These are phyloP conservation scores for Drosophila nigrodunni DNA, from an alignment of 1,140 invertebrate genomes.

Conservation along the genomic window DNA sequence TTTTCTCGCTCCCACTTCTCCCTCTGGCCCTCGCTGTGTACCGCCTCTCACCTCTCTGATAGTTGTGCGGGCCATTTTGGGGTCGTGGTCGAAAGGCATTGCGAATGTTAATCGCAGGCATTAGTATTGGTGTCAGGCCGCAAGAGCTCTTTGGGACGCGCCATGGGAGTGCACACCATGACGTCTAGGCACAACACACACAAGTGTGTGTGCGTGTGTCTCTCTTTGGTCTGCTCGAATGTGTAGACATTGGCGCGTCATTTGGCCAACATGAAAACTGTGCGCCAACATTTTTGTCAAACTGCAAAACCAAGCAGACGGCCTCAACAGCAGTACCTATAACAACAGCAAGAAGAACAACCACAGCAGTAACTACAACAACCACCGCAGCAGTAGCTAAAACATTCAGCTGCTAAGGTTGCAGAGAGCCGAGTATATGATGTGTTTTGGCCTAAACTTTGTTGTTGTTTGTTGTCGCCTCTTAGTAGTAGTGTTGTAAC, in stretches of 20 bases:
- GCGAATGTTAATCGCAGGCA: slow-evolving; percentile 78
- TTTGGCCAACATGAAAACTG: slow-evolving; percentile 63
- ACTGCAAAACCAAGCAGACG: slow-evolving; percentile 49
- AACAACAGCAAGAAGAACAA: slow-evolving; percentile 10
- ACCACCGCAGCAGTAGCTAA: slow-evolving; percentile 9
- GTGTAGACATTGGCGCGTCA: slow-evolving; percentile 63
- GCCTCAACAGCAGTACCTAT: slow-evolving; percentile 23
- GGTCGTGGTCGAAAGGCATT: slow-evolving; percentile 46
- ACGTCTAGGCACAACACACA: slow-evolving; percentile 8
- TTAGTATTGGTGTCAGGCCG: slow-evolving; percentile 81
- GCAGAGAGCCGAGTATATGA: slow-evolving; percentile 14
- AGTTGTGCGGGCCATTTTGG: not conserved
- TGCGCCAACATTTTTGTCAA: slow-evolving; percentile 71
- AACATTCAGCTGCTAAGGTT: slow-evolving; percentile 32
- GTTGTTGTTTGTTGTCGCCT: slow-evolving; percentile 17
- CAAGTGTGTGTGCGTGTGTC: not conserved
- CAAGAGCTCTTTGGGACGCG: slow-evolving; percentile 46
- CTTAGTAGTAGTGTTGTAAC: not conserved
- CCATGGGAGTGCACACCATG: slow-evolving; percentile 51
- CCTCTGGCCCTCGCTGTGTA: not conserved
- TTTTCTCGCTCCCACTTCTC: not conserved
- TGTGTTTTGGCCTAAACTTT: slow-evolving; percentile 40
- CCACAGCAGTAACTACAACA: slow-evolving; percentile 1
- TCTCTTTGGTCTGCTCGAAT: not conserved
- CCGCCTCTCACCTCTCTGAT: not conserved